Evolutionary conservation across 1,140 invertebrate species (phyloP), one percentile per base, ranked within the genome.

Genomic region (Hycleus cichorii): DNA sequence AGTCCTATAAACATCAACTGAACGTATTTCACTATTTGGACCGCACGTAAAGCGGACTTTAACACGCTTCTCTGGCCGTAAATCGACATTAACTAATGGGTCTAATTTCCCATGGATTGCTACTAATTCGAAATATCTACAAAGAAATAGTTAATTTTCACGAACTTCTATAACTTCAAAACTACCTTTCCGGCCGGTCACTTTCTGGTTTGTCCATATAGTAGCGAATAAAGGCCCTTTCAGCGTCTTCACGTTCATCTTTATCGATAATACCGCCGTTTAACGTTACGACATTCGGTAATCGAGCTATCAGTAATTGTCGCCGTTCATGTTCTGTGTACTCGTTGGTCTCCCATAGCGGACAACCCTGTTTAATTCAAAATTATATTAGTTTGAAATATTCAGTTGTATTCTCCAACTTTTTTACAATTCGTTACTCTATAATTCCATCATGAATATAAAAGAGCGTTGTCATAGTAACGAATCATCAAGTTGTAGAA

Each of bases 181-280:
- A 63, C n/a, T 69, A 86, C 85, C 86, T 85, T 64, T 86, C 82
- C 9, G 89, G 89, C 18, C 87, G 77, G 63, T 91, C 87, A 39
- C 80, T 81, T 77, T 90, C 88, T 25, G 88, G 84, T 68, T 88
- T 89, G 69, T 93, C 87, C 87, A 93, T 90, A 72, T 91, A 94
- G 71, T 91, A 88, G 48, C 93, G 79, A 61, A 97, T 91, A 75
- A 95, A 96, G 63, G 91, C 91, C 56, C 93, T 78, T 71, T 97
- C 93, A n/a, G 93, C 89, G 69, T 93, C 89, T 74, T 94, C 90
- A 55, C 93, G 79, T 72, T 95, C 92, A 65, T 91, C 86, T 0
- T 79, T 80, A 32, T 83, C 83, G 64, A 96, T 91, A 27, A 82
- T 42, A 12, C 93, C 93, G 47, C 90, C 90, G 76, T 96, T 97